Conservation (phyloP, 2,797 vertebrate species). For the Simalia tracyae region DNA sequence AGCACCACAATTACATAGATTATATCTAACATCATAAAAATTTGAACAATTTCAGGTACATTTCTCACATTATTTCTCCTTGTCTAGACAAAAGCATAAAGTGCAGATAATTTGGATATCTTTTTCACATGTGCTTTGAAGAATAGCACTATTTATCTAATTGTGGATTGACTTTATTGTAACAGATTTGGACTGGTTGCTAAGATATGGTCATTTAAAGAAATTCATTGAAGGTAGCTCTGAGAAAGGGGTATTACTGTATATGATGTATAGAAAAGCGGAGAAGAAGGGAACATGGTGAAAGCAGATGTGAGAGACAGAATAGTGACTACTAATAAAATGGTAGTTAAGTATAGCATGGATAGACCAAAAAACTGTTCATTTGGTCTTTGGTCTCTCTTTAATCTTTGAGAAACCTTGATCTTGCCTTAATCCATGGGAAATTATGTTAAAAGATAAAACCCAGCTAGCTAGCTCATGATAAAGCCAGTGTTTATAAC, state of each 20-base stretch:
- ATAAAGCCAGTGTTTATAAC: not conserved
- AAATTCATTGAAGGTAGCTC: not conserved
- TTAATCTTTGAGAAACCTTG: not conserved
- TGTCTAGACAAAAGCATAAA: not conserved
- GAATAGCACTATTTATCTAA: not conserved
- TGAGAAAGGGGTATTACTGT: not conserved
- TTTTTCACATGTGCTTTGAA: not conserved
- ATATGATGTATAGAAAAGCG: not conserved
- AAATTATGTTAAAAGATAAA: not conserved
- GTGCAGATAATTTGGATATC: not conserved
- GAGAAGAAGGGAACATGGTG: not conserved
- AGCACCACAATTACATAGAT: not conserved
- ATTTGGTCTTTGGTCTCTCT: not conserved
- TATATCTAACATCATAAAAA: not conserved
- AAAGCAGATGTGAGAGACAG: not conserved
- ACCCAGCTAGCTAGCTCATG: not conserved
- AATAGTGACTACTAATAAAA: not conserved
- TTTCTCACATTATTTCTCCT: not conserved
- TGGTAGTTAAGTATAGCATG: not conserved
- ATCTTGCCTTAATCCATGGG: not conserved
- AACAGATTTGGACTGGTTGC: not conserved
- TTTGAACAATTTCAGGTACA: not conserved
- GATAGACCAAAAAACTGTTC: not conserved
- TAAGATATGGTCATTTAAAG: not conserved
- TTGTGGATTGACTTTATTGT: not conserved